Conservation (phyloP, 2,888 invertebrate species). For the Galerucella pusilla region DNA sequence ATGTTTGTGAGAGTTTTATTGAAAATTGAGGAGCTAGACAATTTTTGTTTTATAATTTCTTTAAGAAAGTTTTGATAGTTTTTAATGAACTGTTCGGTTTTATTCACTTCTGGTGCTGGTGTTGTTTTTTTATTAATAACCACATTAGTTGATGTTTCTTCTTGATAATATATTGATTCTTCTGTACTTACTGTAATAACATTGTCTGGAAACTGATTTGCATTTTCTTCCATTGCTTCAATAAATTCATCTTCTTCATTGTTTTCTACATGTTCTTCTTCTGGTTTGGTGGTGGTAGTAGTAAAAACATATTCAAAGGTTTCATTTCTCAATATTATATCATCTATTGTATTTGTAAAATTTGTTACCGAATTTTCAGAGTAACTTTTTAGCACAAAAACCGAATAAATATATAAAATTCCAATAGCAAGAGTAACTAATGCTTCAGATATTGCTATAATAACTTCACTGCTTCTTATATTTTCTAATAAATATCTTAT, state of each 20-base stretch:
- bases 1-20: slow-evolving; percentile 40
- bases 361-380: slow-evolving; percentile 16
- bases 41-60: slow-evolving; percentile 49
- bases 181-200: slow-evolving; percentile 13
- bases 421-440: slow-evolving; percentile 58
- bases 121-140: background rate
- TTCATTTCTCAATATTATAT: slow-evolving; percentile 42
- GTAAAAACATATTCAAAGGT: slow-evolving; percentile 30
- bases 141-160: background rate
- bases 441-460: slow-evolving; percentile 55
- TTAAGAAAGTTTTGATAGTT: slow-evolving; percentile 50
- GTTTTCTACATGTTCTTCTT: slow-evolving; percentile 14
- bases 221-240: slow-evolving; percentile 14
- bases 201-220: slow-evolving; percentile 5
- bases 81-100: slow-evolving; percentile 45
- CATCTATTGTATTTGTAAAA: slow-evolving; percentile 45
- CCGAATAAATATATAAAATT: slow-evolving; percentile 57
- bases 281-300: slow-evolving; percentile 19
- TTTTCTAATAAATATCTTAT: slow-evolving; percentile 48
- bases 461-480: slow-evolving; percentile 45
- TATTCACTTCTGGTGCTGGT: slow-evolving; percentile 29
- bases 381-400: slow-evolving; percentile 41
- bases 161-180: slow-evolving; percentile 6
- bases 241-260: slow-evolving; percentile 18
- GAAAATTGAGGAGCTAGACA: slow-evolving; percentile 34